Conservation (phyloP, 2,113 vertebrate species). For the Thamnophis sirtalis region DNA sequence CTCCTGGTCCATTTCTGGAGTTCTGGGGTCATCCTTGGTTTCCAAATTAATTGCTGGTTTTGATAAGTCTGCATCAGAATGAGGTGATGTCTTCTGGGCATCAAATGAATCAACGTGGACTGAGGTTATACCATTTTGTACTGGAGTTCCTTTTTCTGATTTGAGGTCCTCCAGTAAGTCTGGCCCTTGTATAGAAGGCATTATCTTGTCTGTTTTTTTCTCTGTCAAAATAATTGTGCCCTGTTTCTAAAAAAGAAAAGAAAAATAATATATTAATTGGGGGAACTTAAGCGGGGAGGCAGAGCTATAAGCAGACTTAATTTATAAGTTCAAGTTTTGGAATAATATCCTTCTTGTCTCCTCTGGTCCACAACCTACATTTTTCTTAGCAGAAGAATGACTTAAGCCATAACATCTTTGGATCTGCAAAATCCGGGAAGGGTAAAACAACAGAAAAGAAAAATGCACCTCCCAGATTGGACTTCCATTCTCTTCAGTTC, state of each 20-base stretch:
- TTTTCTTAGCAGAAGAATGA: conserved; percentile 48
- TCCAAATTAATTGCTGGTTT: conserved; percentile 64
- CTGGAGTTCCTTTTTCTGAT: conserved; percentile 65
- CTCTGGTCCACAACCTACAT: conserved; percentile 33
- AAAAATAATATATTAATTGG: conserved; percentile 71
- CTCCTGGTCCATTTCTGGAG: conserved; percentile 42
- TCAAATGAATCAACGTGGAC: conserved; percentile 56
- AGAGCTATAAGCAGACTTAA: conserved; percentile 68
- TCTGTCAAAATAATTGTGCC: conserved; percentile 72
- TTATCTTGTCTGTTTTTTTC: conserved; percentile 67
- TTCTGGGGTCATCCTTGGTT: conserved; percentile 58
- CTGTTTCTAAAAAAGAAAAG: conserved; percentile 60
- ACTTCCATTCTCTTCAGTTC: background rate
- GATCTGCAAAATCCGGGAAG: conserved; percentile 33
- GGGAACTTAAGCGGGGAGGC: conserved; percentile 48
- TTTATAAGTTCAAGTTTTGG: conserved; percentile 65
- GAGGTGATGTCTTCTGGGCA: conserved; percentile 66
- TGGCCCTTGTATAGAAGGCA: conserved; percentile 55
- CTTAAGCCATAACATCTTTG: conserved; percentile 40
- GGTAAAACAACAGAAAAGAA: conserved; percentile 44
- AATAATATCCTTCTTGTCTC: conserved; percentile 37
- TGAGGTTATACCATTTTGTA: conserved; percentile 69
- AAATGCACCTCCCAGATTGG: background rate
- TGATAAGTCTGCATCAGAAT: conserved; percentile 68
- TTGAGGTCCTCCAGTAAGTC: conserved; percentile 42